A percentile compares a stretch with the other conserved stretches of the same genome.
Evolutionary conservation across 2,888 invertebrate genomes (phyloP).

Genomic region (Plagodis pulveraria): DNA sequence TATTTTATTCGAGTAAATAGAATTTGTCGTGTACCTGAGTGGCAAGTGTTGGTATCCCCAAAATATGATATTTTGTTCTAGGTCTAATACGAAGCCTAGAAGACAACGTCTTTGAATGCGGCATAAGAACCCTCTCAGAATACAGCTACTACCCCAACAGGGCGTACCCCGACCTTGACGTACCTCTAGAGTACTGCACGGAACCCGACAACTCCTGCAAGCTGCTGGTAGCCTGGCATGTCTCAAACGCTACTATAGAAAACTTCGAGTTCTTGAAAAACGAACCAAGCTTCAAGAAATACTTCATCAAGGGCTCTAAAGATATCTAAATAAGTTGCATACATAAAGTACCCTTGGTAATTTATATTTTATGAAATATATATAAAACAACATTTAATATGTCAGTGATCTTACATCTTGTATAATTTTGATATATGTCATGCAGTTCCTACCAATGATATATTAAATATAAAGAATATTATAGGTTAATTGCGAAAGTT

Average conservation of each 20-base stretch:
- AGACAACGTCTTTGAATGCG: conserved; percentile 62
- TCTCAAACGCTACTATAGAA: conserved; percentile 68
- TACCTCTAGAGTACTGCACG: conserved; percentile 71
- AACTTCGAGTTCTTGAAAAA: conserved; percentile 73
- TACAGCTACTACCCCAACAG: conserved; percentile 69
- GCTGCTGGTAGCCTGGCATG: conserved; percentile 71
- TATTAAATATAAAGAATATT: too few relatives aligned
- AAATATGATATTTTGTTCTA: conserved; percentile 36
- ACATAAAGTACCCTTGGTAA: neutral
- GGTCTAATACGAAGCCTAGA: conserved; percentile 62
- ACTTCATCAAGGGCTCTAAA: conserved; percentile 53
- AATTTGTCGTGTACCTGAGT: too few relatives aligned
- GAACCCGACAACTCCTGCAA: conserved; percentile 66
- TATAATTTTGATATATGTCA: too few relatives aligned
- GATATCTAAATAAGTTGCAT: neutral
- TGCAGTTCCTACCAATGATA: too few relatives aligned
- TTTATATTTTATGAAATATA: neutral
- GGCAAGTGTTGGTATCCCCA: neutral
- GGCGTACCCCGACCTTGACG: conserved; percentile 36
- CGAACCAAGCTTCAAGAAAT: conserved; percentile 65
- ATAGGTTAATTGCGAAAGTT: too few relatives aligned
- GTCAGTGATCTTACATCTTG: too few relatives aligned
- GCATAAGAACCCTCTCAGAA: conserved; percentile 65
- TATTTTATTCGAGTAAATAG: too few relatives aligned
- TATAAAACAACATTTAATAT: too few relatives aligned